phyloP scores from a whole-genome alignment of 2,113 vertebrate genomes.

The Zosterops japonicus region DNA sequence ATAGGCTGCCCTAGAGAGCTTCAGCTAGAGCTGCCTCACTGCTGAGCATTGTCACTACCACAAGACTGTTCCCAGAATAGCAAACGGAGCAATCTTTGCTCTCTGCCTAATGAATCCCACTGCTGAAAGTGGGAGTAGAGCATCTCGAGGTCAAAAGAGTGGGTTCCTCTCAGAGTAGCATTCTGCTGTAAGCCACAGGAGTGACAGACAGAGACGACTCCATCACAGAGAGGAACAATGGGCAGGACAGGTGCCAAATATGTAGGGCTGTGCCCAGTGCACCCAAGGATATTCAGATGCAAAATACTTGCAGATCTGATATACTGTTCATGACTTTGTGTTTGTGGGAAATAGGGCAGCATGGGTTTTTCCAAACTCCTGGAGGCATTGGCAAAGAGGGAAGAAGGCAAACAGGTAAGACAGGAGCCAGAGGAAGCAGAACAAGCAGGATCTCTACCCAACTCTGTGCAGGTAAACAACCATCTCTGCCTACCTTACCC shows the following conservation, averaged over 20 bases:
- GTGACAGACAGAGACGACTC: background rate
- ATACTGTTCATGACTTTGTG: background rate
- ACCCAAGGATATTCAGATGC: background rate
- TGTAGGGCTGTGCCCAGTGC: background rate
- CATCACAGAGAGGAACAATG: background rate
- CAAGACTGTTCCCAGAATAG: conserved; percentile 59
- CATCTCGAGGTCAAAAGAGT: conserved; percentile 12
- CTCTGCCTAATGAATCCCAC: conserved; percentile 40
- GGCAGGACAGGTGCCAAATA: background rate
- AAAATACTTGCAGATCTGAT: conserved; percentile 1
- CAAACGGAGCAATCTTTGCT: conserved; percentile 48
- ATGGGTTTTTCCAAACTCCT: background rate
- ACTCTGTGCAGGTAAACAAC: background rate
- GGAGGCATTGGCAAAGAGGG: background rate
- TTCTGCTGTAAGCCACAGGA: background rate
- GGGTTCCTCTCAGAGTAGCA: conserved; percentile 2
- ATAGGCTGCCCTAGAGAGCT: background rate
- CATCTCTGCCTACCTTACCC: background rate
- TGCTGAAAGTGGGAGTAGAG: conserved; percentile 32
- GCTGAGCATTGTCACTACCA: background rate
- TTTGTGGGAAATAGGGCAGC: background rate
- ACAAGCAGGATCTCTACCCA: background rate
- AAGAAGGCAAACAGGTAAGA: background rate
- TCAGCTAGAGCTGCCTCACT: conserved; percentile 21
- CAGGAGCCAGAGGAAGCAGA: background rate